Evolutionary conservation across 2,113 vertebrate genomes (phyloP), one percentile per base, ranked within the genome.

Genomic region (Oreochromis tanganicae): DNA sequence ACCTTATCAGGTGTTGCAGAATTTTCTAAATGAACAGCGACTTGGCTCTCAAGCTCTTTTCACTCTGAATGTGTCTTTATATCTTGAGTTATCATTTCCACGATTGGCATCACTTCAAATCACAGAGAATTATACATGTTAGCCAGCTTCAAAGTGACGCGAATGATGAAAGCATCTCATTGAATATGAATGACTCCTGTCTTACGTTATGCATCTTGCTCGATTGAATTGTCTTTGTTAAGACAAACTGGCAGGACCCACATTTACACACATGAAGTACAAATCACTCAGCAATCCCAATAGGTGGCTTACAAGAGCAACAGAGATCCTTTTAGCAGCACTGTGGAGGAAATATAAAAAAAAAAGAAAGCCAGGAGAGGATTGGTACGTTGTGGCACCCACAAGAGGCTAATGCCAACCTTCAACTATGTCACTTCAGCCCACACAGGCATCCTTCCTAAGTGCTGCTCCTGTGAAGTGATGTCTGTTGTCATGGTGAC

Each of bases 401-500:
- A 86, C 92, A 87, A 91, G 94, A 94, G 95, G 92, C 94, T 93
- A 91, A 91, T 90, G 94, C 93, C 92, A 93, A 92, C 92, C 95
- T 94, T 93, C 88, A 87, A 83, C 90, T 92, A 89, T 93, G 94
- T 94, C 91, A 89, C 93, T 95, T 92, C 89, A 94, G 94, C 96
- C 94, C 94, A 96, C 96, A 95, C 96, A 95, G 93, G 91, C 94
- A 90, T 94, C 90, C 92, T 91, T 94, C 90, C 92, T 91, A 94
- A 96, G 95, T 95, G 93, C 91, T 91, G 95, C 93, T 95, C 88
- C 93, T 91, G 93, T 93, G 92, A 95, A 96, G 94, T 95, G 94
- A 96, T 95, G 95, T 96, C 95, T 96, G 96, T 97, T 96, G 95
- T 96, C 96, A 97, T 96, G 95, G 96, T 78, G 94, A 97, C 95